These are phyloP conservation scores for Ophiodon elongatus DNA, from an alignment of 2,113 vertebrate genomes.

Conservation along the genomic window DNA sequence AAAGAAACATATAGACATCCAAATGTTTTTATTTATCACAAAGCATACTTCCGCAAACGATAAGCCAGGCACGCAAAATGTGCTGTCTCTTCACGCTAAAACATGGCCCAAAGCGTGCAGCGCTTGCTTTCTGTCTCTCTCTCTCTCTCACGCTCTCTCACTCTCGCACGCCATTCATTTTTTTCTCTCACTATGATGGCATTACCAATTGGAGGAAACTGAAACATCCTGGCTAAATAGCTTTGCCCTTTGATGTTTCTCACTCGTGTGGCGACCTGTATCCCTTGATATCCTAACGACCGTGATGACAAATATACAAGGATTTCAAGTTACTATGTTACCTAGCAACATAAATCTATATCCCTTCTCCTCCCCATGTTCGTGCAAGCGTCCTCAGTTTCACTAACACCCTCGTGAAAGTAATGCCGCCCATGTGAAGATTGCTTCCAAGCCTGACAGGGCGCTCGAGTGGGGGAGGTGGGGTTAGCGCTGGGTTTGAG, in stretches of 20 bases:
- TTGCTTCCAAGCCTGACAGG: constrained; percentile 50
- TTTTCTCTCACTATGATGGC: constrained; percentile 40
- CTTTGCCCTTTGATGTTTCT: constrained; percentile 68
- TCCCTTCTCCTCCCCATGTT: neutral
- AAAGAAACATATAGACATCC: constrained; percentile 42
- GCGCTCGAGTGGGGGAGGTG: constrained; percentile 36
- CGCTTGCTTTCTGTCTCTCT: neutral
- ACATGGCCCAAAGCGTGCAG: constrained; percentile 51
- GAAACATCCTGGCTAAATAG: constrained; percentile 61
- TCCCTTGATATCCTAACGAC: constrained; percentile 35
- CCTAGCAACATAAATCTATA: constrained; percentile 61
- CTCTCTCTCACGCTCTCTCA: constrained; percentile 6
- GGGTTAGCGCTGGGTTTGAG: constrained; percentile 45
- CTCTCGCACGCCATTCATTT: constrained; percentile 33
- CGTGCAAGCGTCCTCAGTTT: neutral
- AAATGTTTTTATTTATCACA: constrained; percentile 60
- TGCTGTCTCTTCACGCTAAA: constrained; percentile 60
- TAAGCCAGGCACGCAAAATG: constrained; percentile 62
- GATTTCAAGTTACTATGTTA: constrained; percentile 65
- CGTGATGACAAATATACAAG: constrained; percentile 57
- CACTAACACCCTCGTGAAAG: constrained; percentile 24
- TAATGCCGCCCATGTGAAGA: constrained; percentile 44
- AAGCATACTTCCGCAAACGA: constrained; percentile 41
- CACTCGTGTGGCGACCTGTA: constrained; percentile 42
- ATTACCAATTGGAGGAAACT: constrained; percentile 58